Evolutionary conservation across 35 echinoderm and acorn worm species (phyloP).

Genomic region (Eucidaris tribuloides): DNA sequence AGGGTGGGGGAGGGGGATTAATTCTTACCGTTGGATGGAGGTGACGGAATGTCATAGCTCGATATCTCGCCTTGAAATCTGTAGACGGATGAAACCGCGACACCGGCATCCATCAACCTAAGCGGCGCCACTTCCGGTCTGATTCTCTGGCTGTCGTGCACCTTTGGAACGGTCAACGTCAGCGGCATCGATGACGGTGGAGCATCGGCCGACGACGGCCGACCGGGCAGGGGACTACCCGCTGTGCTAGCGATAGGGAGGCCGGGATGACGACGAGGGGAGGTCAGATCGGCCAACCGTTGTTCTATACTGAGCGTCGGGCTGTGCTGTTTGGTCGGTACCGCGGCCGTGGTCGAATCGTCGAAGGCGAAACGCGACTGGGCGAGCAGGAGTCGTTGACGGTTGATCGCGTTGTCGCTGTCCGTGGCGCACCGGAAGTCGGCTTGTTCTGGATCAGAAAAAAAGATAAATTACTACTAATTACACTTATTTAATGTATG

Average conservation of each 20-base stretch:
- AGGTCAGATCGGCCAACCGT: constrained; percentile 34
- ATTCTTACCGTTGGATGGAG: constrained; percentile 72
- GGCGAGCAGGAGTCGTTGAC: background rate
- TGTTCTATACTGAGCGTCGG: constrained; percentile 46
- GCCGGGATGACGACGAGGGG: background rate
- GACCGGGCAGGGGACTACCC: constrained; percentile 9
- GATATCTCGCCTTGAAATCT: constrained; percentile 72
- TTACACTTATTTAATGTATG: too few species aligned
- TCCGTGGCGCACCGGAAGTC: too few species aligned
- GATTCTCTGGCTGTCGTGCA: constrained; percentile 4
- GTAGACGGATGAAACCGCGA: background rate
- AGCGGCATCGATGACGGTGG: background rate
- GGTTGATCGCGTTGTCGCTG: background rate
- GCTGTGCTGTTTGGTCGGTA: constrained; percentile 61
- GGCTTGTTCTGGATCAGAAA: too few species aligned
- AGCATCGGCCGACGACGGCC: constrained; percentile 1
- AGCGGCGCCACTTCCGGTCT: background rate
- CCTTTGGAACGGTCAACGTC: constrained; percentile 16
- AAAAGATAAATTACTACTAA: too few species aligned
- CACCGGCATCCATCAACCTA: background rate
- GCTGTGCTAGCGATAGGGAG: background rate
- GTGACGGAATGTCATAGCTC: constrained; percentile 85
- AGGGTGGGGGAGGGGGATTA: too few species aligned
- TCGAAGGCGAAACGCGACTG: background rate
- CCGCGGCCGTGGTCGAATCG: constrained; percentile 20